Base-by-base conservation (phyloP, 2,797 vertebrate species). In the Hippocampus kuda region DNA sequence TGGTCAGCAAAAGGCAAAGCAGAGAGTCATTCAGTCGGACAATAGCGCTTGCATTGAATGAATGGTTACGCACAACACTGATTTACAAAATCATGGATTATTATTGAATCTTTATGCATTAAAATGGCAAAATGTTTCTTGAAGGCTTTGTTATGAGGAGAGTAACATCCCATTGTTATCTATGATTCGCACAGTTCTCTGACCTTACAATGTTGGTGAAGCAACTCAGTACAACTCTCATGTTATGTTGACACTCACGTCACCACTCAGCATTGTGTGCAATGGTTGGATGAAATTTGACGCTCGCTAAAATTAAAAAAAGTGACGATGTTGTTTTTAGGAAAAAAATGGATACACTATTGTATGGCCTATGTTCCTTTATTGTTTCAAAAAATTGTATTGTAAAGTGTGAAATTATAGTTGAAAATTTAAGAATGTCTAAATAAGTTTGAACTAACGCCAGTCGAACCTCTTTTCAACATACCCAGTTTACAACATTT, bases 1-100 rank as follows among this genome's bases (percentile, higher is more conserved):
- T 80, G 86, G 87, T 84, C 86, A 87, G 86, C 81, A 83, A 81
- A 84, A 84, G 75, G 77, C 70, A 49, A 81, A 80, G 68, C 59
- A 72, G 53, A 66, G 38, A 27, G 42, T 26, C 63, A 9, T 18
- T 65, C 24, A 10, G 63, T 4, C 16, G 44, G 24, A 27, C 24
- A 48, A 65, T 27, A 20, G n/a, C 24, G 12, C 24, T 27, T 26
- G 13, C 38, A 24, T 42, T 22, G n/a, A 63, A 41, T 44, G 12
- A 64, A 44, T 64, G 44, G 38, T 61, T 61, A 11, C 56, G 22
- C 56, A 27, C 56, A 27, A 57, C 56, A 57, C 56, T 27, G 8
- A 57, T 15, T 13, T 27, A 15, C 26, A 41, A 34, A 62, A 11
- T 16, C 34, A 62, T 62, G 20, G 38, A 42, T 8, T 38, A 20